Base-by-base conservation (phyloP, 2,113 vertebrate genomes). In the Hoplias malabaricus region DNA sequence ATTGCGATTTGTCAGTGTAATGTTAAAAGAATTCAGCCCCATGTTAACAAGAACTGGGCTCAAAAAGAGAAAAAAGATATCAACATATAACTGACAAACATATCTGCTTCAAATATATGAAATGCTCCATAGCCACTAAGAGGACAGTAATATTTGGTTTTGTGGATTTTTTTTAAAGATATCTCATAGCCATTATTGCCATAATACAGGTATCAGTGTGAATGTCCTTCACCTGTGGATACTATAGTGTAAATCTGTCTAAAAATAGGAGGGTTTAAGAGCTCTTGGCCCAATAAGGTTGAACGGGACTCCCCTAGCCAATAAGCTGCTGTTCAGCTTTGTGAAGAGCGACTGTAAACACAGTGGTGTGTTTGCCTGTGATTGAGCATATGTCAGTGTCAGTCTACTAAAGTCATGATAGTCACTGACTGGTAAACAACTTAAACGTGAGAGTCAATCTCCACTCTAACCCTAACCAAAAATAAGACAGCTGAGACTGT, bases 191-290 rank as follows among this genome's bases (percentile, higher is more conserved):
- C 12, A 34, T 33, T 33, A 27, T 57, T 27, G 4, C 33, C 27
- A 43, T 62, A n/a, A 25, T 43, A 38, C 19, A 29, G 14, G 67
- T 46, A 57, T 69, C 4, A n/a, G 50, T 34, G 56, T 21, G n/a
- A 36, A 74, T 48, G 10, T 11, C 21, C 40, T 73, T 82, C 34
- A 59, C 40, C 13, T 69, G 38, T 19, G 10, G 59, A n/a, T 13
- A 69, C 23, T 50, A 69, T 38, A 23, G 36, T 43, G 29, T 50
- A 33, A 75, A 69, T 80, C 70, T 68, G 53, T 75, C 75, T 83
- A 83, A 77, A 84, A 83, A 83, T 83, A 84, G 73, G 56, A 73
- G 54, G 73, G 10, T 63, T 86, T 78, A 77, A 70, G 66, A 69
- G 71, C 56, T 74, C 10, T 7, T 48, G 59, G 56, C 59, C 14